Conservation (phyloP, 2,888 invertebrate genomes). For the Galeopsomyia nigrocyanea region DNA sequence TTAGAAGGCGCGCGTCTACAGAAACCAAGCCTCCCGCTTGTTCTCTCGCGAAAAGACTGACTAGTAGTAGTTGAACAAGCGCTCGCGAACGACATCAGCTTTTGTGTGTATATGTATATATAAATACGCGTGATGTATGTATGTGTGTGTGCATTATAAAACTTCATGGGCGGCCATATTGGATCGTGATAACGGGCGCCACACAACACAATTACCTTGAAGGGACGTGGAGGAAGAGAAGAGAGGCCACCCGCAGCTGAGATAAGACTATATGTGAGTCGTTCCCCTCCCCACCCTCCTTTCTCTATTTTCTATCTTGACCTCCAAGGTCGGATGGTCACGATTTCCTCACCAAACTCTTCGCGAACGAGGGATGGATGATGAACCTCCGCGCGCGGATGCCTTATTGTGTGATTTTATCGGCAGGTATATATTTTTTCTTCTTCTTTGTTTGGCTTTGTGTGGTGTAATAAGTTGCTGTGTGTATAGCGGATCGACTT, state of each 20-base stretch:
- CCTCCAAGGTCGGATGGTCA: slow-evolving; percentile 34
- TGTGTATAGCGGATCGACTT: too few species aligned
- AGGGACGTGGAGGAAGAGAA: slow-evolving; percentile 59
- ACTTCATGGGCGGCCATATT: slow-evolving; percentile 68
- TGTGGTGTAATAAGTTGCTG: too few species aligned
- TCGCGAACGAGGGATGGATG: too few species aligned
- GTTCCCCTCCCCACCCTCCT: slow-evolving; percentile 20
- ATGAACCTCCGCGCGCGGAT: too few species aligned
- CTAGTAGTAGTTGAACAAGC: slow-evolving; percentile 1
- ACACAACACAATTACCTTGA: slow-evolving; percentile 61
- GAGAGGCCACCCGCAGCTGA: slow-evolving; percentile 67
- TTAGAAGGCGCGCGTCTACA: slow-evolving; percentile 58
- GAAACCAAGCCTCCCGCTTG: slow-evolving; percentile 46
- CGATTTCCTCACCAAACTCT: background rate
- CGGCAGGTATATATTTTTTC: too few species aligned
- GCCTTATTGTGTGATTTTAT: too few species aligned
- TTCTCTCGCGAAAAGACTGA: background rate
- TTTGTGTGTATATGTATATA: background rate
- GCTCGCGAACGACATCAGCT: slow-evolving; percentile 6
- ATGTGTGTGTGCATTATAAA: slow-evolving; percentile 49
- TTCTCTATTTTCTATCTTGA: slow-evolving; percentile 18
- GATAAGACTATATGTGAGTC: slow-evolving; percentile 60
- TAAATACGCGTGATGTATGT: background rate
- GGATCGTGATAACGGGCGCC: slow-evolving; percentile 67
- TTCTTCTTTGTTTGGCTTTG: too few species aligned